Base-by-base conservation (phyloP, 2,113 vertebrate genomes). In the Scomber colias region DNA sequence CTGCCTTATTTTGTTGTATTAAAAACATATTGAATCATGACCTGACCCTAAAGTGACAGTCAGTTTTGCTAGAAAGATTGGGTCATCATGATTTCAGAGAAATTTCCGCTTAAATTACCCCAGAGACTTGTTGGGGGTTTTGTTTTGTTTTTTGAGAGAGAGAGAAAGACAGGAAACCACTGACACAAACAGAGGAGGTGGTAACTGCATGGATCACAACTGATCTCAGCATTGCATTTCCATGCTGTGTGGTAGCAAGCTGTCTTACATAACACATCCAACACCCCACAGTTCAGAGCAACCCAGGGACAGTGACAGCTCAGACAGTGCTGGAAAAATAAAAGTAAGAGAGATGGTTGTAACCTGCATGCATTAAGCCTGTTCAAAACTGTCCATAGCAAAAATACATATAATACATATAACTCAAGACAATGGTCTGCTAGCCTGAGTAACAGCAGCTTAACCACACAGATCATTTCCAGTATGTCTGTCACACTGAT, bases 101-200 rank as follows among this genome's bases (percentile, higher is more conserved):
- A 69, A 71, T 76, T 83, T 77, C 24, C 68, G 56, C 31, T 17
- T 73, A 9, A 21, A 57, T 56, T 53, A 30, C 27, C 5, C 31
- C 31, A 21, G 55, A 35, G 40, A 75, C 24, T 2, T 27, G 24
- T 27, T 27, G 24, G 24, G 24, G 2, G 24, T 27, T 27, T 27
- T 27, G 24, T 27, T 27, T 27, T 21, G 21, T 21, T 27, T 27
- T 27, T 27, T 27, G 24, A 27, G 24, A 27, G 24, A 21, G 55
- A 35, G 40, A 75, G 49, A 59, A 55, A 55, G 77, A 64, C 57
- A 53, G 35, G 73, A 79, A 87, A 73, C 24, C 2, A 62, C 70
- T 82, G 82, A 88, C 80, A 82, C 57, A 48, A 87, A 77, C 16
- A 68, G 72, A 76, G 77, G 75, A 77, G 46, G 56, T 51, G 87